Evolutionary conservation across 2,888 invertebrate genomes (phyloP), one percentile per base, ranked within the genome.

Genomic region (Sphaerophoria rueppellii): DNA sequence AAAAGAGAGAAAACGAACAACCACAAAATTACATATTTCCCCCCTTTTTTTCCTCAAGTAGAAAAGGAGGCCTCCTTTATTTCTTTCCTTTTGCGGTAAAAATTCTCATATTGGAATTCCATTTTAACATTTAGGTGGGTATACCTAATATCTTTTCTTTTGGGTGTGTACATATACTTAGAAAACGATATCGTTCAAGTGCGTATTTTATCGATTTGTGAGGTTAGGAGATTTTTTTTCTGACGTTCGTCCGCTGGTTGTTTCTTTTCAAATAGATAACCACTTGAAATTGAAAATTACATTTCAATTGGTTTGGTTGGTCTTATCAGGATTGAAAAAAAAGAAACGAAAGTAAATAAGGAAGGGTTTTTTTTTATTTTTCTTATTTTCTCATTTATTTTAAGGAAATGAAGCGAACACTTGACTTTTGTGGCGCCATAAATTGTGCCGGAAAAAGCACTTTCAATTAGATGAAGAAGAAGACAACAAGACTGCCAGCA

Each of bases 211-310:
- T 63, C 58, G 52, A 74, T 80, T 65, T 75, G 43, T 43, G 43
- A n/a, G 37, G 24, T 65, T 32, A 52, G 3, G 48, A 37, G 7
- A 16, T 58, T 14, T 35, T 14, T 35, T 12, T 46, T 32, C n/a
- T 4, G 52, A 67, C 6, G 57, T 16, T 70, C 32, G 67, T 48
- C 72, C 7, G 14, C 37, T 60, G 48, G 12, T 40, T 11, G 61
- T 32, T 54, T 48, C 46, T n/a, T 24, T 35, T 43, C 24, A 73
- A 67, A 78, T 70, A 63, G 65, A 57, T 74, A 75, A 48, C 67
- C 72, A 79, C 80, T 83, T 80, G 61, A 83, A 67, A 80, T 80
- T 83, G 61, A 71, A 69, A 79, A 80, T 75, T 63, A 80, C 67
- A 75, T 69, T 71, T 80, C 83, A 80, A 80, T 80, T 78, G 71